Evolutionary conservation across 1,140 invertebrate genomes (phyloP).

Genomic region (Sinonovacula constricta): DNA sequence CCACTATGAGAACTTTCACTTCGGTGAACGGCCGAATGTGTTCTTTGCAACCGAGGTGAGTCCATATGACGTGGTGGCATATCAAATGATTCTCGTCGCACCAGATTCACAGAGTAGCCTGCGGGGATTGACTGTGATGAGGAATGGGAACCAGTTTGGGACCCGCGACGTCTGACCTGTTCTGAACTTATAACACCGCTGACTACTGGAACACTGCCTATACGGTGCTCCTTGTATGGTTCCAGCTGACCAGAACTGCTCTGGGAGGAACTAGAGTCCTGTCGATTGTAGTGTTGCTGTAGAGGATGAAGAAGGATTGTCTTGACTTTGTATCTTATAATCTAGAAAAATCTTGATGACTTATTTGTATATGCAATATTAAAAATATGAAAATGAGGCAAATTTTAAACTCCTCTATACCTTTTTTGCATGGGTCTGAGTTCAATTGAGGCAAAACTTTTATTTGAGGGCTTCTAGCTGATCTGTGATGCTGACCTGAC

Average conservation of each 20-base stretch:
- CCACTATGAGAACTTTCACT: conserved; percentile 59
- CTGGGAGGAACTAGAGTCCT: conserved; percentile 71
- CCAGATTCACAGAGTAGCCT: conserved; percentile 62
- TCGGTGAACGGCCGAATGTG: conserved; percentile 66
- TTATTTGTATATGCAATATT: too few species aligned
- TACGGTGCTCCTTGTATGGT: conserved; percentile 56
- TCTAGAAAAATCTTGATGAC: too few species aligned
- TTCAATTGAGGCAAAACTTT: too few species aligned
- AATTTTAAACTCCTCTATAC: too few species aligned
- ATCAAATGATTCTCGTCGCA: conserved; percentile 69
- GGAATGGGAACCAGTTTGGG: conserved; percentile 53
- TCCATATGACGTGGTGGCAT: conserved; percentile 70
- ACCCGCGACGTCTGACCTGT: conserved; percentile 59
- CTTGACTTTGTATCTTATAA: too few species aligned
- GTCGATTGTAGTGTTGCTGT: conserved; percentile 68
- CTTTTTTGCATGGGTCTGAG: too few species aligned
- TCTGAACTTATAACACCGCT: too few species aligned
- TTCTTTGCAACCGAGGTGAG: conserved; percentile 67
- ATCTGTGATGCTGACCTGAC: too few species aligned
- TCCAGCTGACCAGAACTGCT: conserved; percentile 73
- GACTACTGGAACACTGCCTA: conserved; percentile 61
- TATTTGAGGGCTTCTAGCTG: too few species aligned
- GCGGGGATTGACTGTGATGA: conserved; percentile 65
- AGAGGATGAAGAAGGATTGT: too few species aligned
- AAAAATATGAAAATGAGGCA: too few species aligned